Evolutionary conservation across 1,140 invertebrate genomes (phyloP).

Genomic region (Drosophila punjabiensis): DNA sequence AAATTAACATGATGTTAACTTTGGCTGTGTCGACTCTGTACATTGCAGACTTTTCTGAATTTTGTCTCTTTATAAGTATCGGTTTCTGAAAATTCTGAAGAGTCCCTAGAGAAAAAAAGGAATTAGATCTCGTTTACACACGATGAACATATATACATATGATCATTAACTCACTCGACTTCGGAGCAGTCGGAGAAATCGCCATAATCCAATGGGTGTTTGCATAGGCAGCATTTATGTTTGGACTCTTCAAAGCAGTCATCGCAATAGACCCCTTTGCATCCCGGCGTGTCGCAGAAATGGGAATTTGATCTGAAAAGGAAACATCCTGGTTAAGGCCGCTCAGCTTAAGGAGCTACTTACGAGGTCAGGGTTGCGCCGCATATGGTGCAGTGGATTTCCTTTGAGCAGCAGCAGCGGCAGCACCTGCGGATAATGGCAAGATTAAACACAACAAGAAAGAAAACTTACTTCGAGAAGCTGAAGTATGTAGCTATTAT

Average conservation of each 20-base stretch:
- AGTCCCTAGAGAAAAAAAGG: slow-evolving; percentile 19
- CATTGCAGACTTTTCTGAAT: not conserved
- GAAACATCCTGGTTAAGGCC: not conserved
- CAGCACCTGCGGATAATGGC: slow-evolving; percentile 52
- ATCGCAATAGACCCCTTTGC: slow-evolving; percentile 90
- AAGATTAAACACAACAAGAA: not conserved
- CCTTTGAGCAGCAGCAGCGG: slow-evolving; percentile 65
- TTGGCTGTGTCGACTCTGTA: too few relatives aligned
- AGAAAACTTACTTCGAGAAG: not conserved
- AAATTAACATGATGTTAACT: not conserved
- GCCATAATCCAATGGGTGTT: slow-evolving; percentile 90
- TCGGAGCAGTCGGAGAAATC: slow-evolving; percentile 91
- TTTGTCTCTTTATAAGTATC: slow-evolving; percentile 9
- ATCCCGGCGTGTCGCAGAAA: slow-evolving; percentile 88
- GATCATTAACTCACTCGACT: slow-evolving; percentile 87
- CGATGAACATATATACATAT: not conserved
- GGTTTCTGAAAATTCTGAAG: slow-evolving; percentile 24
- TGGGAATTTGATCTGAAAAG: slow-evolving; percentile 38
- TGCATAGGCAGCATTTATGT: slow-evolving; percentile 91
- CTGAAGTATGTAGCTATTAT: not conserved
- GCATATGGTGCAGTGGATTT: slow-evolving; percentile 80
- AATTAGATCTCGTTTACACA: not conserved
- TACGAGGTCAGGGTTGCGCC: slow-evolving; percentile 61
- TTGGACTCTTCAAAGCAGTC: slow-evolving; percentile 90
- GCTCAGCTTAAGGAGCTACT: not conserved